Conservation (phyloP, 2,888 invertebrate species). For the Rhodophaea formosa region DNA sequence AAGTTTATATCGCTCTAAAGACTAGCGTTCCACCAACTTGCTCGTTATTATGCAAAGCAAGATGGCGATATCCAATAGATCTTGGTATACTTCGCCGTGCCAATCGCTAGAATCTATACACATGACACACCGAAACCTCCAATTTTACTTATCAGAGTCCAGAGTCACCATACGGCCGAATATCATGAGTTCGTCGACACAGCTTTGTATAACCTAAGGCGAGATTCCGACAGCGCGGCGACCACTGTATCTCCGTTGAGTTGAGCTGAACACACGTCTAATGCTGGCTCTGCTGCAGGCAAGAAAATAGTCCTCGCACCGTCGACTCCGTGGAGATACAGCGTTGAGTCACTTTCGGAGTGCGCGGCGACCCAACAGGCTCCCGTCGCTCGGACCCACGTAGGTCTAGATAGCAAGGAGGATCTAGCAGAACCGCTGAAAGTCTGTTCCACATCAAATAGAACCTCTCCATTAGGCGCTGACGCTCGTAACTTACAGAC, state of each 20-base stretch:
- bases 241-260: slow-evolving; percentile 77
- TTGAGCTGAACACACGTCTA: slow-evolving; percentile 84
- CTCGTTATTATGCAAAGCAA: too few relatives aligned
- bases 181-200: slow-evolving; percentile 46
- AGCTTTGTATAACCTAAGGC: slow-evolving; percentile 84
- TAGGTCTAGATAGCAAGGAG: slow-evolving; percentile 84
- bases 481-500: slow-evolving; percentile 63
- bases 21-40: too few relatives aligned
- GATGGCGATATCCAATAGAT: too few relatives aligned
- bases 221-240: slow-evolving; percentile 84
- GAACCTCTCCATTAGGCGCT: slow-evolving; percentile 63
- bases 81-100: too few relatives aligned
- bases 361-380: slow-evolving; percentile 86
- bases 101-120: too few relatives aligned
- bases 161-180: not conserved
- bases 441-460: slow-evolving; percentile 80
- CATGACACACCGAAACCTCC: too few relatives aligned
- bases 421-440: slow-evolving; percentile 86
- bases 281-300: slow-evolving; percentile 83
- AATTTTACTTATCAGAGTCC: not conserved
- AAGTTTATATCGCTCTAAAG: too few relatives aligned
- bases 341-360: slow-evolving; percentile 85
- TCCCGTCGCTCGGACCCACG: slow-evolving; percentile 81
- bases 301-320: slow-evolving; percentile 71
- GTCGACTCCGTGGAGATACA: slow-evolving; percentile 84